phyloP scores from a whole-genome alignment of 1,140 invertebrate species.

The Octopus bimaculoides region DNA sequence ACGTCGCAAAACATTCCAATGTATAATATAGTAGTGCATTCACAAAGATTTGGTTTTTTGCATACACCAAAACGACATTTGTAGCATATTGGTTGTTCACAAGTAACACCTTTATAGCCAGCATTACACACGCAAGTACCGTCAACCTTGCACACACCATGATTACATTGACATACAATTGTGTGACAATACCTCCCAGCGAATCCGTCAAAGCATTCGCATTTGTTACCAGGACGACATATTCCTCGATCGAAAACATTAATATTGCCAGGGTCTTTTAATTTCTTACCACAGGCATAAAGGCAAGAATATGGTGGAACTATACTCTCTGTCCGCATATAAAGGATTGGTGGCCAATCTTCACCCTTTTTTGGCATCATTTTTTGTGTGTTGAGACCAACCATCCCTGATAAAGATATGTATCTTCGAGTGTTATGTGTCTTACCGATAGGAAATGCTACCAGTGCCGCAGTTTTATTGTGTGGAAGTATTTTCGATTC shows the following conservation, averaged over 20 bases:
- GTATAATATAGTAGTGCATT: not conserved
- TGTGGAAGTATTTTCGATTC: not conserved
- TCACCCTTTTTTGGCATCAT: not conserved
- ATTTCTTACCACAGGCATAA: not conserved
- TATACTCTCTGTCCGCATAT: not conserved
- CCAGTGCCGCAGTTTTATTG: not conserved
- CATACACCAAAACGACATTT: not conserved
- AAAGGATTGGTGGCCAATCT: not conserved
- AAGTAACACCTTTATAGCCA: not conserved
- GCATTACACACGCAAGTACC: not conserved
- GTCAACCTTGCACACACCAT: not conserved
- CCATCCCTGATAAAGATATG: not conserved
- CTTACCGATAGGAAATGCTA: not conserved
- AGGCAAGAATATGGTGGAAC: not conserved
- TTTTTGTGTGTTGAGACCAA: not conserved
- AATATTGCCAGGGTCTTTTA: not conserved
- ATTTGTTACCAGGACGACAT: not conserved
- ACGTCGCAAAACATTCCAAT: not conserved
- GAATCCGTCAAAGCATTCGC: not conserved
- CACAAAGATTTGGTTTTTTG: not conserved
- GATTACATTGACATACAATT: not conserved
- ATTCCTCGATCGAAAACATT: not conserved
- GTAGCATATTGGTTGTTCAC: not conserved
- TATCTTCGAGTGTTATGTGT: not conserved
- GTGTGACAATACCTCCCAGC: not conserved